Percentiles rank a stretch among this genome's conserved stretches.
These are phyloP conservation scores for Dromococcyx pavoninus DNA, from an alignment of 2,797 vertebrate genomes.

Conservation along the genomic window DNA sequence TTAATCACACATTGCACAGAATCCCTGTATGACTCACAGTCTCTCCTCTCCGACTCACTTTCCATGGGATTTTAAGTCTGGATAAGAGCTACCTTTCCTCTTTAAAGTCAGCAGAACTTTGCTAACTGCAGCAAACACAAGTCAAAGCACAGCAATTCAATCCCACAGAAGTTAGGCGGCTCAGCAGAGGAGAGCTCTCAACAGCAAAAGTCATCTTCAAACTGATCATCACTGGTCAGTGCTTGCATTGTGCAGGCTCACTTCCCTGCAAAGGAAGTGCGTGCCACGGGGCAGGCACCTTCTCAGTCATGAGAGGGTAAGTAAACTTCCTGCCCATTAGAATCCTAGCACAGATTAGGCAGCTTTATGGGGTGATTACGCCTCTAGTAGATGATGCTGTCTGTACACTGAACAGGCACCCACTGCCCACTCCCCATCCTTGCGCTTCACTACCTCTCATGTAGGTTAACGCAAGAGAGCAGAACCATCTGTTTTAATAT, in stretches of 20 bases:
- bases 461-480: rapidly evolving
- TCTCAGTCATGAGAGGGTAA: not conserved
- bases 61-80: not conserved
- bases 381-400: not conserved
- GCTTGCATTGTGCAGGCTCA: not conserved
- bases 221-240: not conserved
- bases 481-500: not conserved
- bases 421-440: not conserved
- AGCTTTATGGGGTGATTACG: not conserved
- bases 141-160: not conserved
- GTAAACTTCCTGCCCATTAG: not conserved
- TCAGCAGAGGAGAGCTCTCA: not conserved
- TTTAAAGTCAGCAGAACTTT: not conserved
- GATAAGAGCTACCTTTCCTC: not conserved
- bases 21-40: not conserved
- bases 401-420: not conserved
- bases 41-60: not conserved
- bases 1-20: not conserved
- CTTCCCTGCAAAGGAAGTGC: not conserved
- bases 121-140: not conserved
- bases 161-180: not conserved
- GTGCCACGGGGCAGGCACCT: not conserved
- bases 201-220: not conserved
- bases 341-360: not conserved
- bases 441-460: not conserved